Evolutionary conservation across 1,140 invertebrate genomes (phyloP).

Genomic region (Helicoverpa armigera): DNA sequence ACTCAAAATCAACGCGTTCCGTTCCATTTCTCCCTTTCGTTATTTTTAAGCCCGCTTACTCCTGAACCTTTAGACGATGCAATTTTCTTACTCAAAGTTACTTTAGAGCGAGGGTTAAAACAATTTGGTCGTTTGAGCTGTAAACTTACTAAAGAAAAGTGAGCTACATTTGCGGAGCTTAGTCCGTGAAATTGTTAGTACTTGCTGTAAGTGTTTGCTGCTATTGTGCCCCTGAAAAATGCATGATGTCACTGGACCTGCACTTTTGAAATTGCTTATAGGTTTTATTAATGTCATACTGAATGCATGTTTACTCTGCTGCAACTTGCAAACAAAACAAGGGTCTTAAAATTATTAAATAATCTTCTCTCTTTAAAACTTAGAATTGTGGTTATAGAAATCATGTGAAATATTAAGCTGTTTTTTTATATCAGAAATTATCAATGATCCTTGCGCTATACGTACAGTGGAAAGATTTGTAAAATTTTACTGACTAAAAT

Average conservation of each 20-base stretch:
- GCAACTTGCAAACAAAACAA: no score
- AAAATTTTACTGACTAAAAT: no score
- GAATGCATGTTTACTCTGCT: no score
- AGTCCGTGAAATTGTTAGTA: slow-evolving; percentile 32
- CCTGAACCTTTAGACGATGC: slow-evolving; percentile 28
- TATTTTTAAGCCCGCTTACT: slow-evolving; percentile 32
- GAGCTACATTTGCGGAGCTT: slow-evolving; percentile 19
- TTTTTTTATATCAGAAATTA: no score
- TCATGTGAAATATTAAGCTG: no score
- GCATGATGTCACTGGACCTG: slow-evolving; percentile 2
- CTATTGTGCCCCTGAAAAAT: slow-evolving; percentile 32
- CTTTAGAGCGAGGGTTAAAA: slow-evolving; percentile 42
- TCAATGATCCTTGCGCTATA: no score
- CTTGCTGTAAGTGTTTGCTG: slow-evolving; percentile 17
- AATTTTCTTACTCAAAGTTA: slow-evolving; percentile 41
- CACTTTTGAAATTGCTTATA: background rate
- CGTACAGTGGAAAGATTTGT: no score
- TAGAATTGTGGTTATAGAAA: no score
- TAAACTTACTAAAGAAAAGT: slow-evolving; percentile 37
- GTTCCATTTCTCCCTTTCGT: slow-evolving; percentile 19
- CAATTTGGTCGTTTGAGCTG: slow-evolving; percentile 35
- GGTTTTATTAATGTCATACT: no score
- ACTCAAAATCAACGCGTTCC: slow-evolving; percentile 16
- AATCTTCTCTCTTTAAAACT: no score
- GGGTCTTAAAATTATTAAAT: no score